Conservation (phyloP, 2,797 vertebrate species). For the Falco novaeseelandiae region DNA sequence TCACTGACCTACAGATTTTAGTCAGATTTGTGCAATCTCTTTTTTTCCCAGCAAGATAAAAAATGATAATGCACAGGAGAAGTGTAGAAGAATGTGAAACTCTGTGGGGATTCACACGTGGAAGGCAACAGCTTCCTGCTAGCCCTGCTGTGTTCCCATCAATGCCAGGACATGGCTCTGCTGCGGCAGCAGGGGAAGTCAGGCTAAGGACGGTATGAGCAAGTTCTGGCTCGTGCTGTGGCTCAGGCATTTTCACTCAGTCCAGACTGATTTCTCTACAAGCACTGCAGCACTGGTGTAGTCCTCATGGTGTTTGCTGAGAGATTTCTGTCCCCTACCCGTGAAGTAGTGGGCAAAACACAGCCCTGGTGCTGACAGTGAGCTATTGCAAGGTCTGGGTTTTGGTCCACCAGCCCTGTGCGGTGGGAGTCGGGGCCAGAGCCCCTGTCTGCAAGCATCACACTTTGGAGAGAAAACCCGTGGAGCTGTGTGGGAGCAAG, state of each 20-base stretch:
- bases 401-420: not conserved
- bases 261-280: not conserved
- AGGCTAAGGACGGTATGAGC: rapidly evolving
- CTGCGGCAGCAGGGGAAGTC: not conserved
- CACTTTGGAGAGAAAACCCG: not conserved
- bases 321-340: not conserved
- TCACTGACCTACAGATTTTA: not conserved
- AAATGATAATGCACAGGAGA: not conserved
- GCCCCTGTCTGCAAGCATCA: not conserved
- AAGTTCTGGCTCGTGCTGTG: not conserved
- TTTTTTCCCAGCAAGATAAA: not conserved
- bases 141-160: not conserved
- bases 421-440: not conserved
- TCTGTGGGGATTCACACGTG: rapidly evolving
- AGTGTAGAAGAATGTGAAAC: not conserved
- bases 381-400: not conserved
- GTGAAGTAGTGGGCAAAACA: not conserved
- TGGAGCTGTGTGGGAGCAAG: not conserved
- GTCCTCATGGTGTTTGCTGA: not conserved
- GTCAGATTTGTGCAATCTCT: too few species aligned
- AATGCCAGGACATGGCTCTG: rapidly evolving
- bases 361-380: not conserved
- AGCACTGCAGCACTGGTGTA: rapidly evolving
- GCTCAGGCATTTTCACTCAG: rapidly evolving
- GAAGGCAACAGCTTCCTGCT: not conserved